phyloP scores from a whole-genome alignment of 2,797 vertebrate species.

The Aulostomus chinensis region DNA sequence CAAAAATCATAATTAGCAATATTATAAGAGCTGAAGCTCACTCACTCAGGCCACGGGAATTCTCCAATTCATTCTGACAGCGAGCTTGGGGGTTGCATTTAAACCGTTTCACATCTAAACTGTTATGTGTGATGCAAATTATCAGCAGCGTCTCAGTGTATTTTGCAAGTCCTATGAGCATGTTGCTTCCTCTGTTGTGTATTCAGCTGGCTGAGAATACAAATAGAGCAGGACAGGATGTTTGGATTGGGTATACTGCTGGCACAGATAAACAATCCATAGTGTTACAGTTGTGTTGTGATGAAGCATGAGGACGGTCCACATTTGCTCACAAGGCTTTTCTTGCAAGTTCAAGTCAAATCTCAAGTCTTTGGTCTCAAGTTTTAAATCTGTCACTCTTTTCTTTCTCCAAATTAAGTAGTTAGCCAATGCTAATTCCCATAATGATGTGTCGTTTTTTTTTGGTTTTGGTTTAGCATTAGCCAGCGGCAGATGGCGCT shows the following conservation, averaged over 20 bases:
- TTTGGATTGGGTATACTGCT: slow-evolving; percentile 56
- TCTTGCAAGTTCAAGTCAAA: no score
- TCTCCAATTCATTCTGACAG: slow-evolving; percentile 4
- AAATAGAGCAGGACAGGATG: slow-evolving; percentile 55
- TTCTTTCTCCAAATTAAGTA: no score
- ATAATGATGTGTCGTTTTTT: no score
- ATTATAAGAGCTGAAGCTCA: slow-evolving; percentile 24
- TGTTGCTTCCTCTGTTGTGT: slow-evolving; percentile 30
- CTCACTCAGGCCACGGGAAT: slow-evolving; percentile 16
- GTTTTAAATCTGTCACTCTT: no score
- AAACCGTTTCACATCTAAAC: slow-evolving; percentile 38
- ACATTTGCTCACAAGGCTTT: no score
- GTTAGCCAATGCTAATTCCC: no score
- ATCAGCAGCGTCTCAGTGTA: slow-evolving; percentile 22
- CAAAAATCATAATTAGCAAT: slow-evolving; percentile 36
- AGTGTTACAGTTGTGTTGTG: slow-evolving; percentile 45
- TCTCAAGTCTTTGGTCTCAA: no score
- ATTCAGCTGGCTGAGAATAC: slow-evolving; percentile 42
- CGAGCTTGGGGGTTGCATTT: slow-evolving; percentile 12
- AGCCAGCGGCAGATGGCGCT: no score
- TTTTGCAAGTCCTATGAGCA: slow-evolving; percentile 46
- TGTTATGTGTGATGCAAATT: slow-evolving; percentile 46
- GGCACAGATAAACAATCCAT: slow-evolving; percentile 53
- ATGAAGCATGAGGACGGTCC: no score
- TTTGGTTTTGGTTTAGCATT: no score